Percentiles rank a stretch among this genome's conserved stretches.
Evolutionary conservation across 1,140 invertebrate species (phyloP).

Genomic region (Catajapyx aquilonaris): DNA sequence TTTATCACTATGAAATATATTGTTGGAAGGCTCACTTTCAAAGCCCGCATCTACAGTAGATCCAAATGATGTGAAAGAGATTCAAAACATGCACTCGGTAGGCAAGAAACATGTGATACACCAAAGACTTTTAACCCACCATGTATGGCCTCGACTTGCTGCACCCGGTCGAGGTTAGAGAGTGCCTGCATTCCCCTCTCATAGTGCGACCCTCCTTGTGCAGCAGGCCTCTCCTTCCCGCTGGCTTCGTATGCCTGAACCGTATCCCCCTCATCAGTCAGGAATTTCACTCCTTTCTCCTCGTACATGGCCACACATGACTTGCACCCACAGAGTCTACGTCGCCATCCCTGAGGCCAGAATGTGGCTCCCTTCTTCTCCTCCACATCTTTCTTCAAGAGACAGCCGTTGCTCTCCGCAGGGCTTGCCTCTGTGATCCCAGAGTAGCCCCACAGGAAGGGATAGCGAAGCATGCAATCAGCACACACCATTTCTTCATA

Average conservation of each 20-base stretch:
- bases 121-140: no score
- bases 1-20: no score
- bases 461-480: background rate
- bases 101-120: no score
- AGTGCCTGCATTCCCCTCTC: slow-evolving; percentile 53
- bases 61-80: no score
- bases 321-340: background rate
- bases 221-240: slow-evolving; percentile 32
- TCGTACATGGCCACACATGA: slow-evolving; percentile 32
- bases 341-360: background rate
- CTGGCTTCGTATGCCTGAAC: slow-evolving; percentile 68
- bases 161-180: slow-evolving; percentile 52
- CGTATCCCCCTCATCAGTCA: slow-evolving; percentile 64
- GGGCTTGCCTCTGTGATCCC: no score
- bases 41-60: no score
- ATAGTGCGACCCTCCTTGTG: slow-evolving; percentile 32
- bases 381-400: no score
- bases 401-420: no score
- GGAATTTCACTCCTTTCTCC: slow-evolving; percentile 39
- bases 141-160: slow-evolving; percentile 60
- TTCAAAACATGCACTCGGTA: no score
- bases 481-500: background rate
- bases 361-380: background rate
- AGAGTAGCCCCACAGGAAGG: no score
- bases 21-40: no score